Conservation (phyloP, 2,113 vertebrate genomes). For the Rutilus rutilus region DNA sequence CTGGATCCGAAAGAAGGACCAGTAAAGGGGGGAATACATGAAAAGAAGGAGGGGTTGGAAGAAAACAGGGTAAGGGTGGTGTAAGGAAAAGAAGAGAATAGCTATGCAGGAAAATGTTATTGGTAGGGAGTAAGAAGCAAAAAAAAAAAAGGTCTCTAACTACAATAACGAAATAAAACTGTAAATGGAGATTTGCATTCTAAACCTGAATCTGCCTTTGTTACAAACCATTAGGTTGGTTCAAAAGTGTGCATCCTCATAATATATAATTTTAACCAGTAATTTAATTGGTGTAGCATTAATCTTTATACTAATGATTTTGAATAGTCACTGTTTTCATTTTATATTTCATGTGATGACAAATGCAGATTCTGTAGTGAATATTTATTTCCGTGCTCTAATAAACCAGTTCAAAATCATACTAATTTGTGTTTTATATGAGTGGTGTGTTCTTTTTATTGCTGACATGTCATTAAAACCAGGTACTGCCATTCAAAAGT, state of each 20-base stretch:
- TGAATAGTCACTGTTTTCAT: constrained; percentile 46
- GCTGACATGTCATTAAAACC: neutral
- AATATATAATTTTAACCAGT: constrained; percentile 25
- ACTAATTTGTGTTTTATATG: neutral
- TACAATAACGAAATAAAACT: neutral
- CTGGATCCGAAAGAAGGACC: constrained; percentile 66
- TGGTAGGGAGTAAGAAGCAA: neutral
- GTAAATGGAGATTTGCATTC: neutral
- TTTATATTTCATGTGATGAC: constrained; percentile 61
- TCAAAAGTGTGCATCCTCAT: neutral
- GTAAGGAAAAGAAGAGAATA: neutral
- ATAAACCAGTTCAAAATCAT: constrained; percentile 19
- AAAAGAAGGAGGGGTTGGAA: neutral
- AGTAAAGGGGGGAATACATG: constrained; percentile 29
- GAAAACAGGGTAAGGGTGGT: neutral
- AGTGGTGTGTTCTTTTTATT: neutral
- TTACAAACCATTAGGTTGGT: neutral
- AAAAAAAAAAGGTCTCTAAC: neutral
- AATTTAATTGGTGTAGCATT: constrained; percentile 7
- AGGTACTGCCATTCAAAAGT: neutral
- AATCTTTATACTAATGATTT: constrained; percentile 41
- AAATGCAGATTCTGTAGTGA: constrained; percentile 50
- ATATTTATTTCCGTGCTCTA: constrained; percentile 59
- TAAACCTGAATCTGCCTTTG: neutral
- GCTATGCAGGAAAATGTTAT: neutral